Percentiles rank a stretch among this genome's conserved stretches.
Evolutionary conservation across 2,113 vertebrate species (phyloP).

Genomic region (Pomatorhinus ruficollis): DNA sequence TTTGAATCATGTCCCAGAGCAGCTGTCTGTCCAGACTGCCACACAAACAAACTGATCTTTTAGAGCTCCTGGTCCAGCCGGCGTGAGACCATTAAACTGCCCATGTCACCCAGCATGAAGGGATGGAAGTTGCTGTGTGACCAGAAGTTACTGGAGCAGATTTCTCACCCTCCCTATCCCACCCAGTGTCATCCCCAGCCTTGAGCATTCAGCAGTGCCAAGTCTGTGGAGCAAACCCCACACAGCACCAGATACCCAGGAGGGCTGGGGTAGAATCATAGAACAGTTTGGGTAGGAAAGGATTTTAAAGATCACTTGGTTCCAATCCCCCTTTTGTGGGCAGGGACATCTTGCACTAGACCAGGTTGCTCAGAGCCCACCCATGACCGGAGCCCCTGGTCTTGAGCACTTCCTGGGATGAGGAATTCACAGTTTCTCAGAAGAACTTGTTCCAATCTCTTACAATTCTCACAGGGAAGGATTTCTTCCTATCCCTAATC

Average conservation of each 20-base stretch:
- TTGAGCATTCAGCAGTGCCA: not conserved
- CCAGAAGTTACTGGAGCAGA: rapidly evolving
- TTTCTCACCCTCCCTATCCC: not conserved
- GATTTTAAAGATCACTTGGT: not conserved
- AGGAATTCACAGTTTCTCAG: not conserved
- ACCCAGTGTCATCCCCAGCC: rapidly evolving
- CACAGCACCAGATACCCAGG: rapidly evolving
- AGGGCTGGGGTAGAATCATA: not conserved
- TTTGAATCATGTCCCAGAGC: not conserved
- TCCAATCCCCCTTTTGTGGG: not conserved
- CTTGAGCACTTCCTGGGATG: not conserved
- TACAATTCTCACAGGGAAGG: not conserved
- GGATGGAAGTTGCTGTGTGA: rapidly evolving
- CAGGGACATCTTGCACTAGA: not conserved
- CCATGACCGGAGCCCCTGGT: not conserved
- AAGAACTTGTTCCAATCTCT: not conserved
- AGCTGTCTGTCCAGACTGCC: not conserved
- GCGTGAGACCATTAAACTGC: not conserved
- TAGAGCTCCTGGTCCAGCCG: not conserved
- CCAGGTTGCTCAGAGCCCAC: not conserved
- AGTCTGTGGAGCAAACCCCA: not conserved
- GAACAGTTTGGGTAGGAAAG: not conserved
- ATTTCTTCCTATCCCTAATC: not conserved
- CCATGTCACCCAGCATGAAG: not conserved
- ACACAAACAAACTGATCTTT: not conserved